phyloP scores from a whole-genome alignment of 2,888 invertebrate genomes.

The Tolmerus cingulatus region DNA sequence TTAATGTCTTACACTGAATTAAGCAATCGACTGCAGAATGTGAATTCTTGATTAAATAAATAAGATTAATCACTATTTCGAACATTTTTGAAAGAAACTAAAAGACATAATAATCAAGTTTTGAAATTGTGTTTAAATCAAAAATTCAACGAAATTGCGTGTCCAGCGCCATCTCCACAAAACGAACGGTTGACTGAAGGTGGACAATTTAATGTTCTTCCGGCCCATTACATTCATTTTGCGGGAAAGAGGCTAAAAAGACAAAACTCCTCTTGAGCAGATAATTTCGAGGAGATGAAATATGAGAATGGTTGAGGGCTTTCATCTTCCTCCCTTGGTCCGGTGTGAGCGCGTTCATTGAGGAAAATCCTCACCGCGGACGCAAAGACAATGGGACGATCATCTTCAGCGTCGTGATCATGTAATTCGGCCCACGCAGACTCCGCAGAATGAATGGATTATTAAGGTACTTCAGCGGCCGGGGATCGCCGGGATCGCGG shows the following conservation, averaged over 20 bases:
- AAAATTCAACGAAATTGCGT: not conserved
- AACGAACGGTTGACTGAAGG: not conserved
- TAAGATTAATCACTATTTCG: too few relatives aligned
- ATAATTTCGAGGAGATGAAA: not conserved
- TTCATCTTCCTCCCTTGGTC: constrained; percentile 16
- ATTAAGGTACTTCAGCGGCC: constrained; percentile 42
- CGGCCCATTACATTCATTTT: constrained; percentile 25
- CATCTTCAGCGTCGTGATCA: constrained; percentile 42
- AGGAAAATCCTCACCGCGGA: constrained; percentile 11
- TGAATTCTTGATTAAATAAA: too few relatives aligned
- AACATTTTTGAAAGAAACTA: not conserved
- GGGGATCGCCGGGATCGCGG: not conserved
- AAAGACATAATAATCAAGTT: not conserved
- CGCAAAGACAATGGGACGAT: constrained; percentile 43
- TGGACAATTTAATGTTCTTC: constrained; percentile 38
- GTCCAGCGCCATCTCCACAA: not conserved
- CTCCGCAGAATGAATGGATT: constrained; percentile 47
- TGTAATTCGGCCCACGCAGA: constrained; percentile 48
- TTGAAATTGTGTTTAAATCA: not conserved
- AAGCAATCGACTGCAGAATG: too few relatives aligned
- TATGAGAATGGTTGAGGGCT: constrained; percentile 8
- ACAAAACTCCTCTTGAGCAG: not conserved
- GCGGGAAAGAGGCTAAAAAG: not conserved
- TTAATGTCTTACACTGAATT: too few relatives aligned
- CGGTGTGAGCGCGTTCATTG: constrained; percentile 23